A percentile compares a stretch with the other conserved stretches of the same genome.
Conservation (phyloP, 2,113 vertebrate genomes). For the Megaceryle torquata region DNA sequence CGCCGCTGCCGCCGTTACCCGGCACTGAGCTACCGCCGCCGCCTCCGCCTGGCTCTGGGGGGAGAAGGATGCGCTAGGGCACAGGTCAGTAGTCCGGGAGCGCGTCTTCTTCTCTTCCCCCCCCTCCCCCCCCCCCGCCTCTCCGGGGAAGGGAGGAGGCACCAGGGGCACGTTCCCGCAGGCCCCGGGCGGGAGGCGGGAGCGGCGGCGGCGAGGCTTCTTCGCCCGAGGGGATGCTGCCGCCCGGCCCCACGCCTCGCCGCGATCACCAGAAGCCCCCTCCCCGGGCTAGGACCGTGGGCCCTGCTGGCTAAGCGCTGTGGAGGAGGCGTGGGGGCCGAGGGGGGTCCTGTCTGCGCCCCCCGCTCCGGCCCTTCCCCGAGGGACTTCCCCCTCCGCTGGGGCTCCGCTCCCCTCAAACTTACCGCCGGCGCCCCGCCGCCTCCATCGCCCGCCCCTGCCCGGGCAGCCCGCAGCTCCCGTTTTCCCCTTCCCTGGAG, state of each 20-base stretch:
- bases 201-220: not conserved
- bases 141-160: not conserved
- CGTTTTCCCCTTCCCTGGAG: not conserved
- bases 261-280: not conserved
- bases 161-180: constrained; percentile 13
- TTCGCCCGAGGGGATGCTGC: not conserved
- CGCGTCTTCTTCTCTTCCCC: not conserved
- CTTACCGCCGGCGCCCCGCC: not conserved
- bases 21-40: not conserved
- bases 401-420: not conserved
- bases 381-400: not conserved
- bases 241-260: not conserved
- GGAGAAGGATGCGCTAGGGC: constrained; percentile 6
- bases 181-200: constrained; percentile 33
- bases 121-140: not conserved
- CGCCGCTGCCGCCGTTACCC: not conserved
- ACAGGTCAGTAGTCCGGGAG: constrained; percentile 16
- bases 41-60: not conserved
- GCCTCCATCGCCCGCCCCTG: not conserved
- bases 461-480: not conserved
- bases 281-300: not conserved
- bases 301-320: not conserved
- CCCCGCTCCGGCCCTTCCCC: not conserved
- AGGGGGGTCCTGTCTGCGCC: not conserved
- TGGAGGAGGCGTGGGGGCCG: not conserved